These are phyloP conservation scores for Rhynchotus rufescens DNA, from an alignment of 2,797 vertebrate genomes.

Conservation along the genomic window DNA sequence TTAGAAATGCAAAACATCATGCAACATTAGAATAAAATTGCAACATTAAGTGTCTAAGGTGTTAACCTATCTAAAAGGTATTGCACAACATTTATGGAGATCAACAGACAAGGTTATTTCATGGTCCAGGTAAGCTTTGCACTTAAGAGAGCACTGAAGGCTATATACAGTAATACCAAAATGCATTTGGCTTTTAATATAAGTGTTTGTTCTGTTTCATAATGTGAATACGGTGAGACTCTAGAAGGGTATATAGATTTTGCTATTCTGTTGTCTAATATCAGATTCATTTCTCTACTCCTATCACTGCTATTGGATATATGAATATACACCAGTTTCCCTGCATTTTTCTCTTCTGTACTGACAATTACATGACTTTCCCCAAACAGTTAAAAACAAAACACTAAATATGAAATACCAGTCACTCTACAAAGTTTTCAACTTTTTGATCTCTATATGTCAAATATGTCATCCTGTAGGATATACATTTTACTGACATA, in stretches of 20 bases:
- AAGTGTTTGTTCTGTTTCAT: neutral
- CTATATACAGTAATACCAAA: neutral
- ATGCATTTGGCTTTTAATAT: neutral
- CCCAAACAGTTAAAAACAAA: neutral
- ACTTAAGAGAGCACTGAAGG: neutral
- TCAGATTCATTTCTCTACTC: neutral
- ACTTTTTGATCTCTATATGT: neutral
- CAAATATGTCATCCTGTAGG: neutral
- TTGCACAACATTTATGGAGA: neutral
- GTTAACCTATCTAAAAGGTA: accelerated
- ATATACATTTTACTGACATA: slow-evolving; percentile 32
- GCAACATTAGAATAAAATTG: neutral
- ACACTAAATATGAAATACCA: neutral
- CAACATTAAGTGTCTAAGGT: neutral
- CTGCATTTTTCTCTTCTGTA: neutral
- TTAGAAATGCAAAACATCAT: neutral
- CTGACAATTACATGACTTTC: neutral
- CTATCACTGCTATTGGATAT: neutral
- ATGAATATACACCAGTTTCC: neutral
- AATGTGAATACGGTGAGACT: neutral
- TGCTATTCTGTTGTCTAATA: neutral
- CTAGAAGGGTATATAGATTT: neutral
- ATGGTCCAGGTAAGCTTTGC: neutral
- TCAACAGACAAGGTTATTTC: neutral
- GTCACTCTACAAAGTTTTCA: neutral